Base-by-base conservation (phyloP, 2,888 invertebrate genomes). In the Temnothorax ravouxi region DNA sequence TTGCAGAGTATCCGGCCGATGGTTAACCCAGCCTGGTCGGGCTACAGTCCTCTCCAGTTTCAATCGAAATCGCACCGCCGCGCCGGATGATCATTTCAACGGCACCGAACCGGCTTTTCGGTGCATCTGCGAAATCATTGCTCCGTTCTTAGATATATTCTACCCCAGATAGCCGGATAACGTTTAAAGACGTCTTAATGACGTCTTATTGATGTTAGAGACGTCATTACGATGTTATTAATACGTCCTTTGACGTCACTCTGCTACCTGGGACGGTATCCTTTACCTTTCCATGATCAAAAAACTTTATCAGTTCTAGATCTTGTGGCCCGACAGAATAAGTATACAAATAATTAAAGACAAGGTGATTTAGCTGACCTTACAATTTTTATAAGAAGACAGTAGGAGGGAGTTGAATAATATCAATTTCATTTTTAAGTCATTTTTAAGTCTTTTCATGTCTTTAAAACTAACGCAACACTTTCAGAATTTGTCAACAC, bases 1-100 rank as follows among this genome's bases (percentile, higher is more conserved):
- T 84, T 82, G 84, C 79, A 77, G 87, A 80, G 79, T 71, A 79
- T 82, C 67, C 81, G 85, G 77, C 62, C 71, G 67, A 34, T 64
- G 77, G 72, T 79, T 82, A 76, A 79, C 87, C 84, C 84, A 56
- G 29, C 64, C 52, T 38, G 72, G 56, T 84, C 71, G 59, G 52
- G 4, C 69, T 50, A 69, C 75, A 62, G 61, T 84, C 54, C 41
- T 75, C 64, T 81, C 29, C 25, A 59, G 47, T 67, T 76, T 66
- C 79, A 76, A 67, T 67, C 59, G 66, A 74, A 74, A 81, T 74
- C 62, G 62, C 34, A 13, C 50, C 11, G 41, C 38, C 29, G 8
- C 11, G 41, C 38, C 29, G 8, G n/a, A 52, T 41, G 21, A 75
- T 74, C 74, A 62, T 75, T 59, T 67, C 52, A 13, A 25, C 34